phyloP scores from a whole-genome alignment of 2,113 vertebrate species.

The Pedionomus torquatus region DNA sequence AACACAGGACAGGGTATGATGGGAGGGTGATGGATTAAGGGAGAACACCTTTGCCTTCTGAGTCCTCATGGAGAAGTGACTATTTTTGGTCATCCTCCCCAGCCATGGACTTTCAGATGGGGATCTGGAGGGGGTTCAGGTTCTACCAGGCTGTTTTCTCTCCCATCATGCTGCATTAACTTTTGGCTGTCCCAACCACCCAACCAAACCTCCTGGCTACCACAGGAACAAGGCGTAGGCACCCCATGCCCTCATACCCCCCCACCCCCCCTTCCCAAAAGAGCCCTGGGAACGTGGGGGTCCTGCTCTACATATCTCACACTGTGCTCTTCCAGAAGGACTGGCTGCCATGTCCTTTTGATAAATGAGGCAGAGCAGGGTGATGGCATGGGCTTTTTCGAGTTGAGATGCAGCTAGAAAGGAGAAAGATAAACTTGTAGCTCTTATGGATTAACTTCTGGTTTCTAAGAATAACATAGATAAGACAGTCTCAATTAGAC shows the following conservation, averaged over 20 bases:
- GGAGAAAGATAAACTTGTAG: slow-evolving; percentile 48
- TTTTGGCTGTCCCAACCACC: background rate
- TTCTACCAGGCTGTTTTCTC: background rate
- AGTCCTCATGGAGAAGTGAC: background rate
- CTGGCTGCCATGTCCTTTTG: background rate
- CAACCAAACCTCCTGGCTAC: background rate
- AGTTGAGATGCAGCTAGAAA: slow-evolving; percentile 23
- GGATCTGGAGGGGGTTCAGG: background rate
- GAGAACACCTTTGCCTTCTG: background rate
- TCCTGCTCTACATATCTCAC: background rate
- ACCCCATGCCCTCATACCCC: rapidly evolving
- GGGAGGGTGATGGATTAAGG: background rate
- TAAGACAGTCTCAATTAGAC: slow-evolving; percentile 58
- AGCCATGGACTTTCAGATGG: background rate
- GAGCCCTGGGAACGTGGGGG: background rate
- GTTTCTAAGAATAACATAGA: slow-evolving; percentile 61
- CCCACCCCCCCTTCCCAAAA: background rate
- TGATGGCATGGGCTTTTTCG: background rate
- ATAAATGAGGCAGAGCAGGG: background rate
- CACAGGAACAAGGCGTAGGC: background rate
- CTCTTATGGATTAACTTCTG: slow-evolving; percentile 36
- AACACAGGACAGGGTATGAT: background rate
- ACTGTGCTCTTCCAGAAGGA: background rate
- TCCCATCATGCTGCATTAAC: rapidly evolving
- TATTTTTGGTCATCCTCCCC: background rate